Conservation (phyloP, 2,888 invertebrate genomes). For the Chymomyza amoena region DNA sequence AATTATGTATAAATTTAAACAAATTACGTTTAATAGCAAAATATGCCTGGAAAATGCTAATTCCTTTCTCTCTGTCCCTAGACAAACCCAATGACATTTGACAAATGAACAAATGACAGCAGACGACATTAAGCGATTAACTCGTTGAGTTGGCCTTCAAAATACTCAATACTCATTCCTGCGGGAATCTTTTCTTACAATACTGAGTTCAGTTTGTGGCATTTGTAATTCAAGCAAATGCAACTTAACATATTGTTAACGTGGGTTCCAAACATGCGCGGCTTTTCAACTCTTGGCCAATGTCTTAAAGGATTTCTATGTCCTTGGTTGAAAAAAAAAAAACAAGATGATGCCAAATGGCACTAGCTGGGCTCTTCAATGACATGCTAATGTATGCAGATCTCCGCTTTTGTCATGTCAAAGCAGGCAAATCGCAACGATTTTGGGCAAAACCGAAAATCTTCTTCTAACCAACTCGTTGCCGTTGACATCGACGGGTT, state of each 20-base stretch:
- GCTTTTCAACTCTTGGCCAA: constrained; percentile 26
- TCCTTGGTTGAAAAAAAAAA: constrained; percentile 58
- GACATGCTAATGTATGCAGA: constrained; percentile 77
- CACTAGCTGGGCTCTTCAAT: constrained; percentile 44
- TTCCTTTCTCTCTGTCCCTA: neutral
- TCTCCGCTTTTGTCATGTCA: constrained; percentile 77
- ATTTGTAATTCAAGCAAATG: constrained; percentile 17
- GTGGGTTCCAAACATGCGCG: constrained; percentile 56
- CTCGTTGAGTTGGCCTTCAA: constrained; percentile 49
- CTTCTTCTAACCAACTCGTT: constrained; percentile 60
- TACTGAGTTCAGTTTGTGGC: neutral
- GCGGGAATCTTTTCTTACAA: neutral
- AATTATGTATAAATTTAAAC: constrained; percentile 52
- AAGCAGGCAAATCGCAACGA: constrained; percentile 62
- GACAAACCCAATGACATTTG: constrained; percentile 44
- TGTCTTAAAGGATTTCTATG: constrained; percentile 70
- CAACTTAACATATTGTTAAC: constrained; percentile 72
- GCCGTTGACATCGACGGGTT: constrained; percentile 2
- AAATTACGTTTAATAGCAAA: constrained; percentile 53
- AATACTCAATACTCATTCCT: neutral
- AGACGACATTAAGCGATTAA: constrained; percentile 70
- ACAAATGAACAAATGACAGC: constrained; percentile 66
- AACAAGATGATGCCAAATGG: neutral
- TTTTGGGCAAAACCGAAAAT: constrained; percentile 51
- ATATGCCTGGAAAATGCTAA: constrained; percentile 35